Evolutionary conservation across 1,140 invertebrate genomes (phyloP), one percentile per base, ranked within the genome.

Genomic region (Micrasema minimum): DNA sequence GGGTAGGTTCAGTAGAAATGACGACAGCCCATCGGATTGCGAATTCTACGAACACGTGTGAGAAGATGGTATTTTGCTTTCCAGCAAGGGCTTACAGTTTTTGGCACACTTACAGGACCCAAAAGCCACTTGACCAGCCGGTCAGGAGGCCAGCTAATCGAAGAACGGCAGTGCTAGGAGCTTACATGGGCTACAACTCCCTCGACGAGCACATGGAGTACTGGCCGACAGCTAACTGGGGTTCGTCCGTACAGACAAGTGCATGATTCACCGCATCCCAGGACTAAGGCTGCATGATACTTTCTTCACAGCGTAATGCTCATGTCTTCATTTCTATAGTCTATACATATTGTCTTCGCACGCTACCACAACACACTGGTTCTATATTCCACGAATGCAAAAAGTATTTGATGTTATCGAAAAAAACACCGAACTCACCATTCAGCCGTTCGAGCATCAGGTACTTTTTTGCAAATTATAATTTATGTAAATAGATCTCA

Each of bases 221-320:
- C 78, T 86, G 86, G 86, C 85, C 85, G 65, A 77, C 79, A 77
- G 85, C 86, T 69, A 84, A 86, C 80, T 87, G 85, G 86, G 86
- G 86, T 87, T 84, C 77, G 83, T 85, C n/a, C n/a, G 79, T 59
- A 67, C 38, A 43, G 18, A 57, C 31, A 46, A 72, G 41, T 72
- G 70, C 70, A 72, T 72, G 70, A 61, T 35, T 14, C 23, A 53
- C 51, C 35, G 64, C 50, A 69, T 18, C 26, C 45, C 38, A 43
- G 31, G 51, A 23, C 14, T 61, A 38, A n/a, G n/a, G 12, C 31
- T 35, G 53, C 23, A 57, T 35, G 23, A 20, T 5, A n/a, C 16
- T 50, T 22, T 22, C 18, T n/a, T n/a, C n/a, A n/a, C n/a, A n/a
- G n/a, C n/a, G n/a, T n/a, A n/a, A n/a, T n/a, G n/a, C n/a, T n/a